These are phyloP conservation scores for Empidonax traillii DNA, from an alignment of 2,113 vertebrate genomes.

Conservation along the genomic window DNA sequence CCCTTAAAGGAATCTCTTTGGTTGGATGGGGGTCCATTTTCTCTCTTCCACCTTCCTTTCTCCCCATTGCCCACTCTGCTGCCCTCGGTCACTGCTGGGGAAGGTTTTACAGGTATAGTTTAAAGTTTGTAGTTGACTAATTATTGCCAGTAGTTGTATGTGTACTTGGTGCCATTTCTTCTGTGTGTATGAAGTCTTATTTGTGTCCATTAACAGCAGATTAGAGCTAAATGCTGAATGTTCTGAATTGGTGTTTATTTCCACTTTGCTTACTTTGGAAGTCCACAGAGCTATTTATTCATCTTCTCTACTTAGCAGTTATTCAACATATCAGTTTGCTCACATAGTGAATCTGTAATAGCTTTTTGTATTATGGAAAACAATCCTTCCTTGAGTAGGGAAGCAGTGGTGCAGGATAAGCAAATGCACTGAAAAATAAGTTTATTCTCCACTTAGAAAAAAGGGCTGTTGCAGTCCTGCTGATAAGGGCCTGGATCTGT, in stretches of 20 bases:
- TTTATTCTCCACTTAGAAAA: background rate
- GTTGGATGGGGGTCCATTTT: background rate
- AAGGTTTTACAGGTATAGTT: background rate
- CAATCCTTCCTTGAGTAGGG: background rate
- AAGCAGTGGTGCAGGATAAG: background rate
- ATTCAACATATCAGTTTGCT: background rate
- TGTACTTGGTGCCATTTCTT: background rate
- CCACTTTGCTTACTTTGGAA: background rate
- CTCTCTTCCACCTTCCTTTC: background rate
- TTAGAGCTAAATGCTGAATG: background rate
- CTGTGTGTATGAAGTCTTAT: background rate
- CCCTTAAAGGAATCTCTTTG: background rate
- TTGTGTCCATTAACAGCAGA: background rate
- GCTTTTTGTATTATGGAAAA: slow-evolving; percentile 16
- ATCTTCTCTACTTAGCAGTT: slow-evolving; percentile 28
- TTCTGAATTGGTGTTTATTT: slow-evolving; percentile 1
- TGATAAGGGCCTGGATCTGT: background rate
- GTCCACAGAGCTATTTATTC: background rate
- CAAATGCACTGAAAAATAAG: background rate
- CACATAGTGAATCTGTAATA: background rate
- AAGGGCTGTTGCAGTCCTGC: background rate
- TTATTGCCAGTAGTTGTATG: background rate
- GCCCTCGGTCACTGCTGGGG: background rate
- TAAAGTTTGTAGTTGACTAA: background rate
- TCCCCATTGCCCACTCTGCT: background rate